Conservation (phyloP, 2,888 invertebrate species). For the Petrolisthes manimaculis region DNA sequence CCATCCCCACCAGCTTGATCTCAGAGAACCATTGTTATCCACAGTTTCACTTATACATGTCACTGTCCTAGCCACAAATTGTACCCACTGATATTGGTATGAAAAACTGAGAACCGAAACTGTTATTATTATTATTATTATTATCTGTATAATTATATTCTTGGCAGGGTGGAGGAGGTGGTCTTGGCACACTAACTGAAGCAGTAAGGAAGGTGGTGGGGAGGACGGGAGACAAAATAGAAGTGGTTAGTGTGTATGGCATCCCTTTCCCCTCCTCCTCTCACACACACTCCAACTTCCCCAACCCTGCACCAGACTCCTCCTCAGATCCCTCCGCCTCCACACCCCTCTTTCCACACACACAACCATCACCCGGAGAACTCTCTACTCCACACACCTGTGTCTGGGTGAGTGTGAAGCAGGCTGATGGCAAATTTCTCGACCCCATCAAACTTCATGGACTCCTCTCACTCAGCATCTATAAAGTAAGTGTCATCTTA, state of each 20-base stretch:
- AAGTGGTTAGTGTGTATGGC: constrained; percentile 20
- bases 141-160: not conserved
- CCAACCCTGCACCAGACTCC: not conserved
- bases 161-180: constrained; percentile 10
- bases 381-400: constrained; percentile 2
- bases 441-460: constrained; percentile 29
- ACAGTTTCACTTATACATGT: no score
- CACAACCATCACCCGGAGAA: not conserved
- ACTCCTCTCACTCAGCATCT: constrained; percentile 5
- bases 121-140: no score
- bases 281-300: not conserved
- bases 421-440: not conserved
- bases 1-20: no score
- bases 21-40: no score
- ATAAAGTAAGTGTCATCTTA: constrained; percentile 11
- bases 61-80: no score
- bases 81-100: no score
- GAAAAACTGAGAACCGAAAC: no score
- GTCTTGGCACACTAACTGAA: constrained; percentile 1
- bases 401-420: constrained; percentile 26
- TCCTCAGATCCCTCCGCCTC: not conserved
- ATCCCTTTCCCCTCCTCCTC: not conserved
- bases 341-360: not conserved
- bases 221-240: not conserved
- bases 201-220: constrained; percentile 18